Base-by-base conservation (phyloP, 30 jellyfish, hydroid and myxozoan genomes). In the Mastigias papua region DNA sequence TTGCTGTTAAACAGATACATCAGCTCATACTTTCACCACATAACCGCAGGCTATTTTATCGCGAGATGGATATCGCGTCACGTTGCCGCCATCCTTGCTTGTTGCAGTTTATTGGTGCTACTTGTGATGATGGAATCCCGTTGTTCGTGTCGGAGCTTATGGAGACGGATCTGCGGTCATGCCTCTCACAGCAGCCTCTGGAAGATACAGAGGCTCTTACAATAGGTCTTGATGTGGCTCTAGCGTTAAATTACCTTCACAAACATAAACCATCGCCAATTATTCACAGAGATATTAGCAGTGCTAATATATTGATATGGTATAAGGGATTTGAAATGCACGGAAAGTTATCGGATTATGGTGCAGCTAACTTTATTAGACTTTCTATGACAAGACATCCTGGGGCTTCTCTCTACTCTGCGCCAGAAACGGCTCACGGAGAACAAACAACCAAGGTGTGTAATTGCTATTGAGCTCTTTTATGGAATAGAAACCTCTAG, bases 11-110 rank as follows among this genome's bases (percentile, higher is more conserved):
- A 51, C 99, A 94, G 77, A 94, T 94, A 8, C 99, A 94, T 42
- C 92, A 80, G 78, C 69, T 94, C 82, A 94, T 94, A 13, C 77
- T 94, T 34, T 94, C 99, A 33, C 90, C 94, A 50, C 97, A 94
- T 88, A 94, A 94, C 64, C 97, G 99, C 46, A 71, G 99, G 29
- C 81, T 94, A 23, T 94, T 94, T 76, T 94, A 91, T 58, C 97
- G 97, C n/a, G 99, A 94, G 74, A 89, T 94, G 99, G 69, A 69
- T 63, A 89, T 94, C 78, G 99, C 99, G 1, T 78, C 99, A 28
- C 93, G 97, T 2, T 94, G 99, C 66, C 97, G 99, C 61, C 99
- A 94, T 80, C 99, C 99, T 16, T 94, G 97, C 50, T 76, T 94
- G 68, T 92, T 94, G 60, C 99, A 94, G 90, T 94, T 94, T 79